Base-by-base conservation (phyloP, 2,113 vertebrate genomes). In the Semicossyphus pulcher region DNA sequence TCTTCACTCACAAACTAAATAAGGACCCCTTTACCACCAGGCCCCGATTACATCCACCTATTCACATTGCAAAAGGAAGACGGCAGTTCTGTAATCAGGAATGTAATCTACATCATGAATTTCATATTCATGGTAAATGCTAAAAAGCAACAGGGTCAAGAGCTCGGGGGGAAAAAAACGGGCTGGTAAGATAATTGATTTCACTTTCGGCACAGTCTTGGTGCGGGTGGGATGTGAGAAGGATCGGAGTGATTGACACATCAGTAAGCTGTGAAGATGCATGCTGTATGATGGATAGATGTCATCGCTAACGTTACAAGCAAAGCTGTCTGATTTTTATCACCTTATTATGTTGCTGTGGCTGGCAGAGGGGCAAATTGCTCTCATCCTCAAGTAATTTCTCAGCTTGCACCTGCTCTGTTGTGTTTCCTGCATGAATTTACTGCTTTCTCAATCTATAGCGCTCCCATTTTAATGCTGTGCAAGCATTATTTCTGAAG, bases 51-150 rank as follows among this genome's bases (percentile, higher is more conserved):
- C 82, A 93, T 93, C 83, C 91, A 86, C 87, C 86, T 85, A 54
- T 87, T 89, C 85, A 53, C 81, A 51, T 73, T 76, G 76, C 71
- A 57, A 83, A 89, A 89, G 85, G 81, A 90, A 90, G 86, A 87
- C 56, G 21, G 80, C 78, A 71, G 83, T 78, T 80, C 84, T 88
- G 81, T 91, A 91, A 93, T 93, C 90, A 90, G 74, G 78, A 86
- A 80, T 90, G 84, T 83, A 92, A 94, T 93, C 90, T 92, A 72
- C 85, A 84, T 86, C 82, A 83, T 91, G 85, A 86, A 90, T 89
- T 89, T 92, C 81, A 88, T 93, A 88, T 92, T 89, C 83, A 74
- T 90, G 86, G 87, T 84, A 90, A 91, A 92, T 88, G 83, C 81
- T 88, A 76, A 85, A 75, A 89, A 84, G 83, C 76, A 87, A 85